Evolutionary conservation across 2,113 vertebrate genomes (phyloP), one percentile per base, ranked within the genome.

Genomic region (Oryzias celebensis): DNA sequence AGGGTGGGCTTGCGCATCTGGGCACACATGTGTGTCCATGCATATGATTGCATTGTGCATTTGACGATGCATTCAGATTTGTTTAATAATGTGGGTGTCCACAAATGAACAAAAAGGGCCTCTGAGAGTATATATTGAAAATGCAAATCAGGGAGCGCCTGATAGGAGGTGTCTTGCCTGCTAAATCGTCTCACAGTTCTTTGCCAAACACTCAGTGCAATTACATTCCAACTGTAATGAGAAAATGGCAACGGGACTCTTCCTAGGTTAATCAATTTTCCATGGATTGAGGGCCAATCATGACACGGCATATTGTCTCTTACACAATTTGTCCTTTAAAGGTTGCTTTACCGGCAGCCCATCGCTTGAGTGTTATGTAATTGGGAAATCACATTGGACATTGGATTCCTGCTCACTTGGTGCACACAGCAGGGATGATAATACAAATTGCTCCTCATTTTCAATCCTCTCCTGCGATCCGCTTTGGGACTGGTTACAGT

Each of bases 381-480:
- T 77, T 64, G 67, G 36, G 65, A 57, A 73, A 81, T 65, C 71
- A 58, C 62, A 55, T 57, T 31, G 57, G 58, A 71, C 60, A 50
- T 53, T 69, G 51, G 57, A 73, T 68, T 75, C 66, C 54, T 70
- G 59, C 71, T 71, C 73, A 41, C 65, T 81, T 13, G 12, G 56
- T 28, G 56, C 69, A 72, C 73, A 58, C 81, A 68, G 65, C 51
- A 14, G 66, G 77, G 72, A 75, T 68, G 81, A 84, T 73, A 77
- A 82, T 83, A 83, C 81, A 84, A 77, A 89, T 65, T 82, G 82
- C 75, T 51, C 65, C 77, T 67, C 80, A 85, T 81, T 78, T 86
- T 86, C 83, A 79, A 80, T 86, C 75, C 75, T 70, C 52, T 50
- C 36, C 46, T 55, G 68, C 52, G 65, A 17, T 49, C 67, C 42